Percentiles rank a stretch among this genome's conserved stretches.
phyloP scores from a whole-genome alignment of 92 coral and sea anemone genomes.

The Parazoanthus darwini region DNA sequence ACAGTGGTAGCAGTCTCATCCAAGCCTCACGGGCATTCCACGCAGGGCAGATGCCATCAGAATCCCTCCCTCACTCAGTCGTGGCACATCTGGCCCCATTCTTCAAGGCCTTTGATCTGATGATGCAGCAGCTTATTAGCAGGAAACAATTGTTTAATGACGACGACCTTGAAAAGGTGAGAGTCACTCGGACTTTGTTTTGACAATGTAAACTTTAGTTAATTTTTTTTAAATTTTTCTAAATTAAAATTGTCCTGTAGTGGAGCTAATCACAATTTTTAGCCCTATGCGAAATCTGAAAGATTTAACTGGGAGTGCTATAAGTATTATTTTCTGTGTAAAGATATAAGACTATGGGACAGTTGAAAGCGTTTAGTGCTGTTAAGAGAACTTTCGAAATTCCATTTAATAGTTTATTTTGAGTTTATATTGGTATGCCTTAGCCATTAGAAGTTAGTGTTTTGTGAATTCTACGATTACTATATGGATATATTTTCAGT shows the following conservation, averaged over 20 bases:
- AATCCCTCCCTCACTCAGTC: slow-evolving; percentile 78
- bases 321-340: too few relatives aligned
- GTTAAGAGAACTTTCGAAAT: too few relatives aligned
- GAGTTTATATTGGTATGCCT: too few relatives aligned
- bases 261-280: neutral
- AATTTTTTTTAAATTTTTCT: too few relatives aligned
- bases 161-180: slow-evolving; percentile 63
- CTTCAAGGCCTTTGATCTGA: slow-evolving; percentile 55
- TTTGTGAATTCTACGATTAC: too few relatives aligned
- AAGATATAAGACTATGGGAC: too few relatives aligned
- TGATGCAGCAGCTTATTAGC: slow-evolving; percentile 49
- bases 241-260: neutral
- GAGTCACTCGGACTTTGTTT: neutral
- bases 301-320: too few relatives aligned
- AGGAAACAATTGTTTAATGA: slow-evolving; percentile 49
- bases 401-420: too few relatives aligned
- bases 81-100: slow-evolving; percentile 87
- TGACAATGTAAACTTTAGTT: neutral
- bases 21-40: slow-evolving; percentile 14
- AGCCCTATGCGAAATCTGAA: neutral
- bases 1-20: neutral
- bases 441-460: too few relatives aligned
- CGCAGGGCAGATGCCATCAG: slow-evolving; percentile 63
- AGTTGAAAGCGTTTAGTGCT: too few relatives aligned
- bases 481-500: too few relatives aligned